Conservation (phyloP, 2,888 invertebrate species). For the Watsonalla cultraria region DNA sequence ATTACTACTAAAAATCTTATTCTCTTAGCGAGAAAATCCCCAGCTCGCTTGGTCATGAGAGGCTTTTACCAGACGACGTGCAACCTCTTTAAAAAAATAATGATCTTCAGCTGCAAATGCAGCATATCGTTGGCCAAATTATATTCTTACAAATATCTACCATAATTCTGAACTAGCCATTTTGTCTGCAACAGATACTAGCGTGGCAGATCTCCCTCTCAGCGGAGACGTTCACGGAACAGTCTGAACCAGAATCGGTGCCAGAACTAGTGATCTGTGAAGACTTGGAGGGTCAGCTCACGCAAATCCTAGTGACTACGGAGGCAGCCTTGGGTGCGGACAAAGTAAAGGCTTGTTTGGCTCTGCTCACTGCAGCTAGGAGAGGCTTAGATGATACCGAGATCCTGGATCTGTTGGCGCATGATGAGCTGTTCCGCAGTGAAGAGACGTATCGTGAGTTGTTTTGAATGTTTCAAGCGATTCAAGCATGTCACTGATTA, state of each 20-base stretch:
- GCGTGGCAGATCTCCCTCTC: constrained; percentile 76
- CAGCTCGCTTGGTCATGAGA: no score
- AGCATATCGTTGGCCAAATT: no score
- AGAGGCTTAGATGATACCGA: constrained; percentile 90
- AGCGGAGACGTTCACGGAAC: constrained; percentile 67
- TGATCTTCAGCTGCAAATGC: no score
- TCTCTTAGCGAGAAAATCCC: no score
- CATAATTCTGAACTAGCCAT: background rate
- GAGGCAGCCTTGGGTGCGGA: constrained; percentile 83
- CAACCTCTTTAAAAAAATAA: no score
- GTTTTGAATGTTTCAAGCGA: no score
- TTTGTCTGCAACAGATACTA: constrained; percentile 47
- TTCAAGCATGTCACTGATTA: no score
- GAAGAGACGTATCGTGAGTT: constrained; percentile 81
- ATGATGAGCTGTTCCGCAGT: constrained; percentile 81
- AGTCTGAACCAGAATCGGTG: constrained; percentile 54
- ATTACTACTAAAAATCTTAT: no score
- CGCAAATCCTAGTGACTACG: constrained; percentile 82
- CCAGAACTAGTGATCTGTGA: constrained; percentile 64
- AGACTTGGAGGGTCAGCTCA: constrained; percentile 80
- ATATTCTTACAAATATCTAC: no score
- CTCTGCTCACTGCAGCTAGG: constrained; percentile 85
- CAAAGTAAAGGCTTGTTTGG: constrained; percentile 82
- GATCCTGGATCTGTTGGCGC: constrained; percentile 84
- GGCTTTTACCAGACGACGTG: no score